Percentiles rank a stretch among this genome's conserved stretches.
phyloP scores from a whole-genome alignment of 2,888 invertebrate genomes.

The Acheta domesticus region DNA sequence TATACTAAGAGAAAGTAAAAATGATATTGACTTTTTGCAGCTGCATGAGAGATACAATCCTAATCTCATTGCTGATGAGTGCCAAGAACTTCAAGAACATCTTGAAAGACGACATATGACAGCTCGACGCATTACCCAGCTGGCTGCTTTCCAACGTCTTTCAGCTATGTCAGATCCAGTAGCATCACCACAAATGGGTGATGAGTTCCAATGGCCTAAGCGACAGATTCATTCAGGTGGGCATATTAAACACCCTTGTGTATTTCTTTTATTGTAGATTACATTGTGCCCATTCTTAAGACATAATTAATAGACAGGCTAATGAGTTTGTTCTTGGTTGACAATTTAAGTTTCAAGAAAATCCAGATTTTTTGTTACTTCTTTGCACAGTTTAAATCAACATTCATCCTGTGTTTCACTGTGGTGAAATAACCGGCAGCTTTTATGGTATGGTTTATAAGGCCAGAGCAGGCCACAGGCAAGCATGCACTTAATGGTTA shows the following conservation, averaged over 20 bases:
- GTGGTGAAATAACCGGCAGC: too few species aligned
- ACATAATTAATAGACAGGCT: not conserved
- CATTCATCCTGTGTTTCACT: too few species aligned
- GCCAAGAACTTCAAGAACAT: slow-evolving; percentile 36
- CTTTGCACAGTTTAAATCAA: too few species aligned
- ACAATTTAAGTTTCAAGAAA: too few species aligned
- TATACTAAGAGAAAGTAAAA: not conserved
- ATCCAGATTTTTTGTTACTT: too few species aligned
- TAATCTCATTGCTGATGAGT: slow-evolving; percentile 37
- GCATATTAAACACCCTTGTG: not conserved
- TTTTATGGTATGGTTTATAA: too few species aligned
- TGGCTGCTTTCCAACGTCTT: slow-evolving; percentile 32
- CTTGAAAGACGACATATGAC: slow-evolving; percentile 36
- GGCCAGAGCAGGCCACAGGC: too few species aligned
- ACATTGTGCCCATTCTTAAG: not conserved
- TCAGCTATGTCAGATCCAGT: slow-evolving; percentile 26
- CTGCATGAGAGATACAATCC: slow-evolving; percentile 36
- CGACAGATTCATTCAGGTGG: slow-evolving; percentile 33
- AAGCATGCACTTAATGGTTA: too few species aligned
- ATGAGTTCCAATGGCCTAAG: slow-evolving; percentile 30
- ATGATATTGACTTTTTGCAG: slow-evolving; percentile 29
- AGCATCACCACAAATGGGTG: slow-evolving; percentile 24
- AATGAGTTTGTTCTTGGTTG: too few species aligned
- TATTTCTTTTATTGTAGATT: not conserved
- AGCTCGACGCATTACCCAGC: slow-evolving; percentile 37